Percentiles rank a stretch among this genome's conserved stretches.
Evolutionary conservation across 2,113 vertebrate species (phyloP).

Genomic region (Vulpes vulpes): DNA sequence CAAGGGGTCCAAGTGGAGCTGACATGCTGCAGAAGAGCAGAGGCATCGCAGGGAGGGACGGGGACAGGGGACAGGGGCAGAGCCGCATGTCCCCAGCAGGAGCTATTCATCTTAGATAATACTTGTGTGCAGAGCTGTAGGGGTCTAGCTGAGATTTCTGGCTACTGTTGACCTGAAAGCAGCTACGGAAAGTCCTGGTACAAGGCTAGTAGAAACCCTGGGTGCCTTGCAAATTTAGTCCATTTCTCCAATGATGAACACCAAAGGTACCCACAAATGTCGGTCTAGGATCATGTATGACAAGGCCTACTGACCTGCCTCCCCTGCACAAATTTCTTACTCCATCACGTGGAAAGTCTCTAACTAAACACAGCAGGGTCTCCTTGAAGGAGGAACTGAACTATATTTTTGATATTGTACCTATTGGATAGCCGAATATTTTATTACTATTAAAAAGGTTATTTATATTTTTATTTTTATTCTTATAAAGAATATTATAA

Average conservation of each 20-base stretch:
- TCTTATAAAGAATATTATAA: neutral
- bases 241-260: neutral
- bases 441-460: neutral
- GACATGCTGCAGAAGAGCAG: neutral
- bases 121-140: neutral
- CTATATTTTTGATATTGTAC: neutral
- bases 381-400: neutral
- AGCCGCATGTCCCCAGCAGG: neutral
- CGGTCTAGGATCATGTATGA: neutral
- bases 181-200: rapidly evolving
- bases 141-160: neutral
- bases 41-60: neutral
- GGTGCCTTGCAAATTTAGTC: neutral
- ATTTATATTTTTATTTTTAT: neutral
- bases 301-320: too few relatives aligned
- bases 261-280: neutral
- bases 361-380: neutral
- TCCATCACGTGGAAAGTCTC: neutral
- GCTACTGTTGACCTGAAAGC: neutral
- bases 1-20: neutral
- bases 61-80: neutral
- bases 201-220: neutral
- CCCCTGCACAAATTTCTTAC: too few relatives aligned
- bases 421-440: neutral
- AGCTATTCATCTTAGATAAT: neutral